Percentiles rank a stretch among this genome's conserved stretches.
Evolutionary conservation across 1,140 invertebrate genomes (phyloP).

Genomic region (Anagrus nilaparvatae): DNA sequence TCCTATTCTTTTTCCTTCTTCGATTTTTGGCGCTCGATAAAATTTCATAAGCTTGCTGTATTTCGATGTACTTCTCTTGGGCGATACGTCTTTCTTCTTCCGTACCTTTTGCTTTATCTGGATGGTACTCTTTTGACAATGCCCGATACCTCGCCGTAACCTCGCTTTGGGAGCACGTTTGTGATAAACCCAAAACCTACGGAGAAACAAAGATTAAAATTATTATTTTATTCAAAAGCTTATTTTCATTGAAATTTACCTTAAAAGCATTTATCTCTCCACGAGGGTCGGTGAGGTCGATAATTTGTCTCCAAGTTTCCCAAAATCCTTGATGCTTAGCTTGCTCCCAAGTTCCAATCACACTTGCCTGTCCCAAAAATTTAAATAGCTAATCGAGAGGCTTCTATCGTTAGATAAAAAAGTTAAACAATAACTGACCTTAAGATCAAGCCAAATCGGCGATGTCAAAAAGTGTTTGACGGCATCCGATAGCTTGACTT

Average conservation of each 20-base stretch:
- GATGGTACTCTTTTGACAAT: constrained; percentile 82
- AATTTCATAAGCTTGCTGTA: constrained; percentile 85
- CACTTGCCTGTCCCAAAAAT: constrained; percentile 31
- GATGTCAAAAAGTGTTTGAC: constrained; percentile 83
- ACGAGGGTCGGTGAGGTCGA: constrained; percentile 75
- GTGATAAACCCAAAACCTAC: constrained; percentile 64
- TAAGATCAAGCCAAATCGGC: constrained; percentile 58
- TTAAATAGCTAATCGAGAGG: constrained; percentile 7
- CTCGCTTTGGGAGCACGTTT: constrained; percentile 70
- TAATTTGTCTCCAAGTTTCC: constrained; percentile 73
- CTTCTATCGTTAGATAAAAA: constrained; percentile 3
- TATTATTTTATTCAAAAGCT: neutral
- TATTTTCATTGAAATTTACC: constrained; percentile 38
- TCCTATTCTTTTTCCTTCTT: constrained; percentile 59
- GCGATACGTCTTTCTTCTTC: constrained; percentile 49
- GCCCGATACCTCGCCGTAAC: constrained; percentile 72
- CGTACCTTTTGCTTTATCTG: constrained; percentile 77
- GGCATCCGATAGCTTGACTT: constrained; percentile 78
- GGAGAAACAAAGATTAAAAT: neutral
- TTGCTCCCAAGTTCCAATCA: constrained; percentile 65
- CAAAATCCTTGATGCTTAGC: constrained; percentile 69
- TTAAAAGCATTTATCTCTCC: constrained; percentile 85
- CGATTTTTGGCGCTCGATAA: constrained; percentile 74
- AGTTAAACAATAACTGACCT: no score
- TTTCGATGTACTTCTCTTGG: constrained; percentile 84